phyloP scores from a whole-genome alignment of 2,113 vertebrate genomes.

The Helogale parvula region DNA sequence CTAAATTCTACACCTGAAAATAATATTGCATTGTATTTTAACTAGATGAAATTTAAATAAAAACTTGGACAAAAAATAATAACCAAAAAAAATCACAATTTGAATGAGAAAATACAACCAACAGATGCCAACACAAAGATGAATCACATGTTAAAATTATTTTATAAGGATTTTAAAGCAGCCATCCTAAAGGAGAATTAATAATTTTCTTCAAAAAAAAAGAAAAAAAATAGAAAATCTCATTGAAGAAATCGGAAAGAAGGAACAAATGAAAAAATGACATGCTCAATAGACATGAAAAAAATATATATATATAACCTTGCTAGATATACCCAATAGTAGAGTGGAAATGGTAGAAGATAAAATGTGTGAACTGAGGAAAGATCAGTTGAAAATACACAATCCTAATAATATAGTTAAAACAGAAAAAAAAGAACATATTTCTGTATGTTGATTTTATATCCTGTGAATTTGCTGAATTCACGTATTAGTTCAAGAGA shows the following conservation, averaged over 20 bases:
- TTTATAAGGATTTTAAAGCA: neutral
- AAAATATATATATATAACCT: neutral
- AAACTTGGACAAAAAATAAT: neutral
- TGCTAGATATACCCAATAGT: neutral
- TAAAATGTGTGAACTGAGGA: neutral
- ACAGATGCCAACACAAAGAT: neutral
- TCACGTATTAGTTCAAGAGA: too few relatives aligned
- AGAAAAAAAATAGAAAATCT: neutral
- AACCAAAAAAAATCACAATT: neutral
- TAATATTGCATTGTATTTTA: neutral
- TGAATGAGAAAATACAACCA: neutral
- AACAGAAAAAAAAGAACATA: neutral
- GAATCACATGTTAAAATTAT: neutral
- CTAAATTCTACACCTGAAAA: neutral
- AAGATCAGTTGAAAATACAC: neutral
- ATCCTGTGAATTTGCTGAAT: too few relatives aligned
- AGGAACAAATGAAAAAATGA: neutral
- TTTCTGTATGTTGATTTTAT: too few relatives aligned
- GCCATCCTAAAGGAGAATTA: neutral
- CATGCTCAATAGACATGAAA: neutral
- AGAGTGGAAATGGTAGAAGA: neutral
- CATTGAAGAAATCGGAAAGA: neutral
- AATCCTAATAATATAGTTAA: neutral
- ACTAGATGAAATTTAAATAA: neutral
- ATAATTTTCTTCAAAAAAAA: neutral